Evolutionary conservation across 2,888 invertebrate species (phyloP), one percentile per base, ranked within the genome.

Genomic region (Ariolimax columbianus): DNA sequence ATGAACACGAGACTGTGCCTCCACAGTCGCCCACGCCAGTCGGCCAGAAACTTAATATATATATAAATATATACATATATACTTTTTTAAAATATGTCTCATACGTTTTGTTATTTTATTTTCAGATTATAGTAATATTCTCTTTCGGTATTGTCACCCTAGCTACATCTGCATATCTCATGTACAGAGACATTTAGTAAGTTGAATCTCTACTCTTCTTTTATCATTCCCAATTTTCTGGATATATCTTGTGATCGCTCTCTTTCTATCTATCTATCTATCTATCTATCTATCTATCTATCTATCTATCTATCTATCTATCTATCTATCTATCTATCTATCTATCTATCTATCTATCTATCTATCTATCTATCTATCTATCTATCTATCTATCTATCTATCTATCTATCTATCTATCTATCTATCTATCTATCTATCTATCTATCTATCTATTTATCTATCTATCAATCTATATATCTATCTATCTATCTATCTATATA

Each of bases 271-370:
- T 70, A 36, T 70, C 70, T 70, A 36, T 70, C 70, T 70, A 36
- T 70, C 70, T 70, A 38, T 70, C 70, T 70, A 36, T 70, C 70
- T 70, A 36, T 70, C 70, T 70, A 36, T 70, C 70, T 70, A 36
- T 70, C 70, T 70, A 36, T 70, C 70, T 70, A 36, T 70, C 70
- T 70, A 36, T 70, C 70, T 70, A 36, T 70, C 70, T 70, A 36
- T 70, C 70, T 70, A 38, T 70, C 70, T 70, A 36, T 70, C 70
- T 70, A 36, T 70, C 70, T 70, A 36, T 70, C 70, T 70, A 36
- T 70, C 38, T 70, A 36, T 70, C 70, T 70, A 14, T 70, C 36
- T 70, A 14, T 70, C 36, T 70, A 14, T 70, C 36, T 70, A 14
- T 70, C 36, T 36, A 14, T 38, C 11, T 70, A 2, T 70, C 36